Percentiles rank a stretch among this genome's conserved stretches.
Evolutionary conservation across 2,113 vertebrate species (phyloP).

Genomic region (Bagarius yarrelli): DNA sequence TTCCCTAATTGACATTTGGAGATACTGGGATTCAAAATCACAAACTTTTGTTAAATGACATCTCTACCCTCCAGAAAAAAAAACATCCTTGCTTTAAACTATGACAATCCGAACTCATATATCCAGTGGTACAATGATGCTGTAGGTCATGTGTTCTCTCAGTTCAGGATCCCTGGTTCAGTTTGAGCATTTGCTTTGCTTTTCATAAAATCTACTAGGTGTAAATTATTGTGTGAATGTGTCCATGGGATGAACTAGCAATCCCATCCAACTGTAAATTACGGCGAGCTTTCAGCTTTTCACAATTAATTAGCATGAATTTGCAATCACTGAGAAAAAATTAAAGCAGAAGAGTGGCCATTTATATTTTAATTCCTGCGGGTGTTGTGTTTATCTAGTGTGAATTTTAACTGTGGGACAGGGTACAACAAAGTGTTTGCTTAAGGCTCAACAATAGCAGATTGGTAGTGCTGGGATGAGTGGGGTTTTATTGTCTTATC

Average conservation of each 20-base stretch:
- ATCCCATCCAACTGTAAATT: not conserved
- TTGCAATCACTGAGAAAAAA: not conserved
- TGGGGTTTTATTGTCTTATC: not conserved
- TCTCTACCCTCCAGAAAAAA: no score
- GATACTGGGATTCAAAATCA: no score
- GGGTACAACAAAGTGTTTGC: not conserved
- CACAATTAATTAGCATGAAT: not conserved
- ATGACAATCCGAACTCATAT: not conserved
- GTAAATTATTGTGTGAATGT: not conserved
- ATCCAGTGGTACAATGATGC: not conserved
- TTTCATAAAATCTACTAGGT: no score
- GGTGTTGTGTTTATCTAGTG: not conserved
- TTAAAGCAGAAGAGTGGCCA: not conserved
- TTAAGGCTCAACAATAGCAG: not conserved
- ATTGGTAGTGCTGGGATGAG: not conserved
- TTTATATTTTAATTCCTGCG: not conserved
- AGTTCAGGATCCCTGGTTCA: not conserved
- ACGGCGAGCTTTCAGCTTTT: not conserved
- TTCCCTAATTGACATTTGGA: no score
- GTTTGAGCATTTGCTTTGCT: not conserved
- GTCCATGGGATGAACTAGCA: no score
- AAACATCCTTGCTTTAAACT: not conserved
- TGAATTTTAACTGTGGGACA: not conserved
- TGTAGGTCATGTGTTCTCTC: not conserved
- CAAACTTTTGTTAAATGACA: no score